These are phyloP conservation scores for Lobophora halterata DNA, from an alignment of 2,888 invertebrate species.

Conservation along the genomic window DNA sequence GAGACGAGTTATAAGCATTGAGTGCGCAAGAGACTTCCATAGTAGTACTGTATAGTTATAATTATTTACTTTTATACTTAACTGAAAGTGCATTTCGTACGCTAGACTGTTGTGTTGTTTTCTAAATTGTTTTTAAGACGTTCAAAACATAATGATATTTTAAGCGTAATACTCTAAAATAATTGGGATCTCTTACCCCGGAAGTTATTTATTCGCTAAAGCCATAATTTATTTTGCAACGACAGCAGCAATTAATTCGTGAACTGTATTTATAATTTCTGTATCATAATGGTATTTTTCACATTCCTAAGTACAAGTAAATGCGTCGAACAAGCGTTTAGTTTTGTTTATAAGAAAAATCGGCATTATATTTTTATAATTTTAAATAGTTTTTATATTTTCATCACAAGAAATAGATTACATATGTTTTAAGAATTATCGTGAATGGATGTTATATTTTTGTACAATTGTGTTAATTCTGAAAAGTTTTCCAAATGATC, in stretches of 20 bases:
- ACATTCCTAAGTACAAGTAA: constrained; percentile 63
- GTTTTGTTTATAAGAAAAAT: constrained; percentile 37
- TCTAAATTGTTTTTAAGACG: constrained; percentile 55
- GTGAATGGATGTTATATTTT: constrained; percentile 50
- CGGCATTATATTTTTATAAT: constrained; percentile 45
- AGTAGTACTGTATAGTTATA: constrained; percentile 74
- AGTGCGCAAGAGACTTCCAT: constrained; percentile 65
- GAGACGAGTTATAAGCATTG: constrained; percentile 88
- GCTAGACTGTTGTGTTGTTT: constrained; percentile 59
- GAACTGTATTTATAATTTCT: constrained; percentile 76
- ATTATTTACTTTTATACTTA: constrained; percentile 64
- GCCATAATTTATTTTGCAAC: constrained; percentile 64
- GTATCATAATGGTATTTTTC: constrained; percentile 67
- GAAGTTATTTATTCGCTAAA: constrained; percentile 53
- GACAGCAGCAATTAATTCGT: constrained; percentile 55
- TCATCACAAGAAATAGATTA: constrained; percentile 53
- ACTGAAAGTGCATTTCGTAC: constrained; percentile 57
- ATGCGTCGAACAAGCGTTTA: constrained; percentile 60
- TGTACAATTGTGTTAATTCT: constrained; percentile 43
- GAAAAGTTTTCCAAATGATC: constrained; percentile 25
- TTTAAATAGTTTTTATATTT: constrained; percentile 37
- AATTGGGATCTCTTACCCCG: constrained; percentile 39
- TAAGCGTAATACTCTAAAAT: constrained; percentile 47
- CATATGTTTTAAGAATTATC: constrained; percentile 41
- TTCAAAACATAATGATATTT: constrained; percentile 43